Base-by-base conservation (phyloP, 2,113 vertebrate species). In the Glareola pratincola region DNA sequence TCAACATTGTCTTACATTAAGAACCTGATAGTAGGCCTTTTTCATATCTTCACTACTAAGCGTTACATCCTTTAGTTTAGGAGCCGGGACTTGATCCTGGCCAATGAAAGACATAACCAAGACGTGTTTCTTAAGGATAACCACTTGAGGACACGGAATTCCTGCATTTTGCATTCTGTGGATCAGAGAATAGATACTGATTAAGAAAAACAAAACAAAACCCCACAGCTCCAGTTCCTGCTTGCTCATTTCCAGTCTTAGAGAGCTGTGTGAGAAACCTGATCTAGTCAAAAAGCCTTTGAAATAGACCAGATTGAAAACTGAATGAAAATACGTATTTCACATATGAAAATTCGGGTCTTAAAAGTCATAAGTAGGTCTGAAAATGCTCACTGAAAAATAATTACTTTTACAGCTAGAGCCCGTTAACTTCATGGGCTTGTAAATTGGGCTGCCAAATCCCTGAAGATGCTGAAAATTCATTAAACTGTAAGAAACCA, bases 101-200 rank as follows among this genome's bases (percentile, higher is more conserved):
- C 99, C 99, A 94, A 99, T 99, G 97, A 99, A 99, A 16, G 99
- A 99, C 99, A 99, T 99, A 90, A 99, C 99, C 97, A 99, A 98
- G 96, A 99, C 96, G 37, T 99, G 99, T 73, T 99, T 99, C 98
- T 99, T 99, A 92, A 99, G 97, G 73, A 99, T 96, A 71, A 99
- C 98, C 90, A 99, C 99, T 87, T 99, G 96, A 9, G 99, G 99
- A 95, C 99, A 99, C 62, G 98, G 98, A 96, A 99, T 99, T 84
- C 98, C 98, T 54, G 99, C 99, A 84, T 98, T 99, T 97, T 98
- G 99, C 99, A 99, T 99, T 97, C 99, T 99, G 97, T 85, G 50
- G 67, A 69, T 91, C 57, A 88, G 39, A 94, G 47, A 90, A 92
- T n/a, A 92, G 59, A 84, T 57, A 79, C 18, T 4, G 15, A 85